These are phyloP conservation scores for Synodontis membranacea DNA, from an alignment of 2,113 vertebrate species.

Conservation along the genomic window DNA sequence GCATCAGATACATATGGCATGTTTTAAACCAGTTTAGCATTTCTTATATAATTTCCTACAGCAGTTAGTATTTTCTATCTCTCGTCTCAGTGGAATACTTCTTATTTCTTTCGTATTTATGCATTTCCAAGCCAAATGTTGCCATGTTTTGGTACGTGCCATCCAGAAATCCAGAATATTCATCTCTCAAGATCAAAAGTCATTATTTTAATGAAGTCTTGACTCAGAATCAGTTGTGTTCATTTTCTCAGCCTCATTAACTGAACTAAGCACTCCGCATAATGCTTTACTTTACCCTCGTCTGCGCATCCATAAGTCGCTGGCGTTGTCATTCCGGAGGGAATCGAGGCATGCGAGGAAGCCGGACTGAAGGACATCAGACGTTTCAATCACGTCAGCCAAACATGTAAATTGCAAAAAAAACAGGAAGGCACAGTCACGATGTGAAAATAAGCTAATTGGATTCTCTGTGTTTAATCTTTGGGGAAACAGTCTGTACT, in stretches of 20 bases:
- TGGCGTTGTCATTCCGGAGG: conserved; percentile 14
- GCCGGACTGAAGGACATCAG: conserved; percentile 64
- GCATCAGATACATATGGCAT: not conserved
- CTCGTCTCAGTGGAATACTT: not conserved
- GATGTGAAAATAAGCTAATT: conserved; percentile 69
- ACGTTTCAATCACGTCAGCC: conserved; percentile 65
- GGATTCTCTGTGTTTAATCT: conserved; percentile 58
- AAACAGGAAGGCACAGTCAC: conserved; percentile 14
- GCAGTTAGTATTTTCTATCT: not conserved
- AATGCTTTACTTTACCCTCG: conserved; percentile 38
- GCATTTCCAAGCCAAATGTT: conserved; percentile 24
- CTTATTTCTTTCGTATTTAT: conserved; percentile 1
- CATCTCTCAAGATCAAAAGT: conserved; percentile 42
- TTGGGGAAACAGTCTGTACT: conserved; percentile 48
- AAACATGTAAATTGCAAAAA: conserved; percentile 63
- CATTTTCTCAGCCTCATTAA: conserved; percentile 52
- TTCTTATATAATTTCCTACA: not conserved
- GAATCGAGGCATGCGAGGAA: not conserved
- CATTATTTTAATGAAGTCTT: conserved; percentile 46
- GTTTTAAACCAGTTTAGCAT: not conserved
- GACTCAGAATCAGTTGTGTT: conserved; percentile 26
- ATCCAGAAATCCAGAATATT: conserved; percentile 30
- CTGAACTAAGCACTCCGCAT: conserved; percentile 45
- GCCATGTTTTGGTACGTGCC: conserved; percentile 10
- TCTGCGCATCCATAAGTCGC: conserved; percentile 30